Evolutionary conservation across 2,113 vertebrate species (phyloP).

Genomic region (Aldabrachelys gigantea): DNA sequence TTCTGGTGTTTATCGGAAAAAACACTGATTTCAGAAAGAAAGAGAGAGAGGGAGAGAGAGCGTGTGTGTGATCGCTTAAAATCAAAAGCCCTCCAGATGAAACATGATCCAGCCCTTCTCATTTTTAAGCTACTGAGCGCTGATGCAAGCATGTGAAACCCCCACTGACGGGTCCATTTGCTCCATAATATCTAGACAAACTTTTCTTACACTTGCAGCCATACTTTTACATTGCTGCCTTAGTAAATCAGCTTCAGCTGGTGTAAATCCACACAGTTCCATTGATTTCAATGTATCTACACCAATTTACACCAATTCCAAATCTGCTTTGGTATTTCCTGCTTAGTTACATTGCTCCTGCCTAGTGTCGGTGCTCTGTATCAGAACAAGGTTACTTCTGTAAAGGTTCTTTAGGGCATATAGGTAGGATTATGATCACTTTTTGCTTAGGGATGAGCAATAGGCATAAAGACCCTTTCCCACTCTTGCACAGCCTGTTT

Average conservation of each 20-base stretch:
- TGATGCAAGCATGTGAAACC: background rate
- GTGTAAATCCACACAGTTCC: conserved; percentile 36
- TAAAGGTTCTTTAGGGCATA: background rate
- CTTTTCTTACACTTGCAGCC: background rate
- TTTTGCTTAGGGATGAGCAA: background rate
- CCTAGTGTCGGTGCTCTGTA: background rate
- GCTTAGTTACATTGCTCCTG: background rate
- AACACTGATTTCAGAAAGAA: too few relatives aligned
- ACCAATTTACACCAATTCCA: background rate
- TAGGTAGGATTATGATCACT: background rate
- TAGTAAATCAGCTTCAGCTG: background rate
- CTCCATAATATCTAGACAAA: background rate
- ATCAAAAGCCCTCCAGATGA: background rate
- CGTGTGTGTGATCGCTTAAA: background rate
- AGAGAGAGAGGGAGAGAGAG: too few relatives aligned
- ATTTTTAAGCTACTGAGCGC: background rate
- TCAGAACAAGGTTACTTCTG: background rate
- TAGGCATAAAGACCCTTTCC: background rate
- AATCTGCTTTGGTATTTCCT: conserved; percentile 21
- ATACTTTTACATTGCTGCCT: conserved; percentile 24
- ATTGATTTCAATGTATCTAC: background rate
- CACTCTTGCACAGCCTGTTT: background rate
- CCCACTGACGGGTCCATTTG: background rate
- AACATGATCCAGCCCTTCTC: background rate
- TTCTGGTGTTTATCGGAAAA: too few relatives aligned